These are phyloP conservation scores for Entelurus aequoreus DNA, from an alignment of 2,113 vertebrate genomes.

Conservation along the genomic window DNA sequence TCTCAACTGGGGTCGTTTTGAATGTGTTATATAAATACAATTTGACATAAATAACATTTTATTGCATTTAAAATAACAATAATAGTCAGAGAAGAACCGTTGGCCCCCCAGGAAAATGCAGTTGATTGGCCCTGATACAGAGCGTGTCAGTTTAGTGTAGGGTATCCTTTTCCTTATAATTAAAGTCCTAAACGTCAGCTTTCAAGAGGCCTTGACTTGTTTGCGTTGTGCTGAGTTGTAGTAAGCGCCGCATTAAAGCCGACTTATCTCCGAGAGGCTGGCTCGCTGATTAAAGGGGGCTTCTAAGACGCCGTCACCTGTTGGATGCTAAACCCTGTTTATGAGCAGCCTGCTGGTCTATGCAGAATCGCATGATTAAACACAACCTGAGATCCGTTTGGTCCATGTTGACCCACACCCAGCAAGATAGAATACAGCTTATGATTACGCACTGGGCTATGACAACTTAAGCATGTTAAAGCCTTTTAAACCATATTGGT, in stretches of 20 bases:
- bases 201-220: conserved; percentile 34
- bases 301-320: conserved; percentile 58
- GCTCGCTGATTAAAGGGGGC: conserved; percentile 56
- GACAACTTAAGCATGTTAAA: conserved; percentile 57
- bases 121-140: background rate
- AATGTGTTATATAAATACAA: too few species aligned
- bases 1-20: too few species aligned
- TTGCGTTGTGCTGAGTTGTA: conserved; percentile 39
- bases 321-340: conserved; percentile 54
- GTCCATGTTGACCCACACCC: conserved; percentile 23
- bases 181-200: conserved; percentile 47
- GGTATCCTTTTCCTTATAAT: conserved; percentile 24
- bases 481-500: conserved; percentile 54
- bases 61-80: too few species aligned
- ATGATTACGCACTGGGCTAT: conserved; percentile 54
- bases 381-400: conserved; percentile 5
- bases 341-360: conserved; percentile 43
- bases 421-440: conserved; percentile 47
- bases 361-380: conserved; percentile 5
- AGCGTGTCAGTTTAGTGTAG: conserved; percentile 7
- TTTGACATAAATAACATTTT: too few species aligned
- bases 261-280: conserved; percentile 32
- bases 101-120: too few species aligned
- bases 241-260: conserved; percentile 50
- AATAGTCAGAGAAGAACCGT: too few species aligned